Percentiles rank a stretch among this genome's conserved stretches.
These are phyloP conservation scores for Zootermopsis nevadensis DNA, from an alignment of 2,888 invertebrate genomes.

Conservation along the genomic window DNA sequence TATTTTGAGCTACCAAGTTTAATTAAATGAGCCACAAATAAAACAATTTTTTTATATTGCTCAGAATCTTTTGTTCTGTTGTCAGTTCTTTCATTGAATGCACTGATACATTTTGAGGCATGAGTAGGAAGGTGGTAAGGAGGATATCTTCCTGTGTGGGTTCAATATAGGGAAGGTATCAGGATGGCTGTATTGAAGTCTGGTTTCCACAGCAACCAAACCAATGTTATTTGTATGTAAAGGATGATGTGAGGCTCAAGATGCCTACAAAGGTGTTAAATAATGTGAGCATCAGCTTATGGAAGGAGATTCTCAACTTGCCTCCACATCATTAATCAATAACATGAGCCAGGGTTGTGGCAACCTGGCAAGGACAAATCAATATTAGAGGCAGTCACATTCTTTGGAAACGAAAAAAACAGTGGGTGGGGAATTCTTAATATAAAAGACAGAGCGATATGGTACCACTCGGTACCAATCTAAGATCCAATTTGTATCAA, in stretches of 20 bases:
- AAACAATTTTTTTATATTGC: neutral
- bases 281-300: conserved; percentile 1
- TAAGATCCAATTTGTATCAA: neutral
- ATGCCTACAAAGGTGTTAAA: neutral
- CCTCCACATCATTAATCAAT: conserved; percentile 26
- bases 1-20: too few species aligned
- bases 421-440: neutral
- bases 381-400: conserved; percentile 32
- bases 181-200: neutral
- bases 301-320: conserved; percentile 8
- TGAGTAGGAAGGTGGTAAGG: neutral
- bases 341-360: conserved; percentile 23
- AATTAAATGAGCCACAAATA: too few species aligned
- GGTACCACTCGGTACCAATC: conserved; percentile 30
- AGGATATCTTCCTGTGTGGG: neutral
- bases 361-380: conserved; percentile 19
- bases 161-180: neutral
- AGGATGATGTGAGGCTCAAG: conserved; percentile 16
- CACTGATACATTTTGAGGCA: too few species aligned
- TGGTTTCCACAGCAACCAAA: conserved; percentile 29
- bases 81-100: neutral
- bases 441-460: conserved; percentile 1
- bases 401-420: conserved; percentile 6
- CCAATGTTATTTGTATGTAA: conserved; percentile 15
- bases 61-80: neutral